These are phyloP conservation scores for Ferdinandea cuprea DNA, from an alignment of 2,888 invertebrate species.

Conservation along the genomic window DNA sequence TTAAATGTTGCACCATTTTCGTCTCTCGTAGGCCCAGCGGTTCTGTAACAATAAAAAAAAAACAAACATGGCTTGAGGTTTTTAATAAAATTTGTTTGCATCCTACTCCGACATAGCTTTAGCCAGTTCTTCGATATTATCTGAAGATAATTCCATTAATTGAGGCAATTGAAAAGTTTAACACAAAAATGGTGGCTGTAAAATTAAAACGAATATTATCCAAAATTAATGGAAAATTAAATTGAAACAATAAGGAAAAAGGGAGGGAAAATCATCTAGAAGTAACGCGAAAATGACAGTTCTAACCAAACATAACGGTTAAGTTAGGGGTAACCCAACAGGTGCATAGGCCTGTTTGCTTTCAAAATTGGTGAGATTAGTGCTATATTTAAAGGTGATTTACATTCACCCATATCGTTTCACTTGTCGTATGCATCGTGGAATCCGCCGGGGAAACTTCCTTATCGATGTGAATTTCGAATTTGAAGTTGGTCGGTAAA, in stretches of 20 bases:
- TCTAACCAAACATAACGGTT: slow-evolving; percentile 39
- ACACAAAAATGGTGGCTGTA: neutral
- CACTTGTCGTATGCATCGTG: no score
- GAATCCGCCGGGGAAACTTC: no score
- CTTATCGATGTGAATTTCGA: no score
- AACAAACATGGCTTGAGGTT: neutral
- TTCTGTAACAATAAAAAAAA: neutral
- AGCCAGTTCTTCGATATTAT: slow-evolving; percentile 58
- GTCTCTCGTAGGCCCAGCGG: neutral
- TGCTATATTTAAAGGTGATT: no score
- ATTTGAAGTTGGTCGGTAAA: no score
- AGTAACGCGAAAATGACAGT: neutral
- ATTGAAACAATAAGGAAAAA: neutral
- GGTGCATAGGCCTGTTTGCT: neutral
- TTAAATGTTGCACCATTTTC: slow-evolving; percentile 9
- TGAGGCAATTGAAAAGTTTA: neutral
- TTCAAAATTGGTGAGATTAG: no score
- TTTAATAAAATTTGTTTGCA: neutral
- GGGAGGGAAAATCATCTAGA: neutral
- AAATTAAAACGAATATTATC: neutral
- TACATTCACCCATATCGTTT: no score
- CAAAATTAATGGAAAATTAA: neutral
- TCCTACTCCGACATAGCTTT: slow-evolving; percentile 44
- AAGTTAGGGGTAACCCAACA: neutral
- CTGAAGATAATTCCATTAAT: slow-evolving; percentile 50